Evolutionary conservation across 2,113 vertebrate species (phyloP).

Genomic region (Sus scrofa): DNA sequence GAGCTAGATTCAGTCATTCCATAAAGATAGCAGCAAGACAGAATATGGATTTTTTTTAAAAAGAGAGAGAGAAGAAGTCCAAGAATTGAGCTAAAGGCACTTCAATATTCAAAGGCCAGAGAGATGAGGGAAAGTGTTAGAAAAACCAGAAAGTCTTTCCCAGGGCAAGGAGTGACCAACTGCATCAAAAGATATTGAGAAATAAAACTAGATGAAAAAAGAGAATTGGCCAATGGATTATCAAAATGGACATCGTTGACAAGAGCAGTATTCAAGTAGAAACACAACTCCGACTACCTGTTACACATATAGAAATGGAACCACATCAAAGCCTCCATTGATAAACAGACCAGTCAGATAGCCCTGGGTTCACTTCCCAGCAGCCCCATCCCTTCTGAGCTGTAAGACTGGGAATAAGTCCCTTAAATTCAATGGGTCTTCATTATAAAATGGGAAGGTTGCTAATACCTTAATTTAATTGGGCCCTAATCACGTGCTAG

Average conservation of each 20-base stretch:
- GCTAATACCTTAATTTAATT: too few relatives aligned
- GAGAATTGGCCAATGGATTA: neutral
- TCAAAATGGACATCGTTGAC: neutral
- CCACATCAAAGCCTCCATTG: too few relatives aligned
- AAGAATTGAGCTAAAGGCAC: neutral
- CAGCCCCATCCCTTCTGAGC: too few relatives aligned
- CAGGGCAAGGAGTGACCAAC: too few relatives aligned
- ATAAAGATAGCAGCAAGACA: neutral
- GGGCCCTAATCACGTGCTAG: too few relatives aligned
- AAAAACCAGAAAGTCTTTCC: neutral
- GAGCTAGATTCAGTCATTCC: neutral
- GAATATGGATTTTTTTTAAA: neutral
- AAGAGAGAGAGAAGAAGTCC: neutral
- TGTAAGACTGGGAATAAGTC: too few relatives aligned
- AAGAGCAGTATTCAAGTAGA: neutral
- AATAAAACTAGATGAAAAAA: fast-evolving
- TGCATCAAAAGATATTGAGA: neutral
- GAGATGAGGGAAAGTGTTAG: too few relatives aligned
- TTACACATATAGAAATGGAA: too few relatives aligned
- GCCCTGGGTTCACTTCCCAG: too few relatives aligned
- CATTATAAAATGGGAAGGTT: too few relatives aligned
- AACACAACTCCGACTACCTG: neutral
- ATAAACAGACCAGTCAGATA: too few relatives aligned
- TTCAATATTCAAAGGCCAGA: neutral
- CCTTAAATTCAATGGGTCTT: too few relatives aligned